phyloP scores from a whole-genome alignment of 2,113 vertebrate species.

The Percina caprodes region DNA sequence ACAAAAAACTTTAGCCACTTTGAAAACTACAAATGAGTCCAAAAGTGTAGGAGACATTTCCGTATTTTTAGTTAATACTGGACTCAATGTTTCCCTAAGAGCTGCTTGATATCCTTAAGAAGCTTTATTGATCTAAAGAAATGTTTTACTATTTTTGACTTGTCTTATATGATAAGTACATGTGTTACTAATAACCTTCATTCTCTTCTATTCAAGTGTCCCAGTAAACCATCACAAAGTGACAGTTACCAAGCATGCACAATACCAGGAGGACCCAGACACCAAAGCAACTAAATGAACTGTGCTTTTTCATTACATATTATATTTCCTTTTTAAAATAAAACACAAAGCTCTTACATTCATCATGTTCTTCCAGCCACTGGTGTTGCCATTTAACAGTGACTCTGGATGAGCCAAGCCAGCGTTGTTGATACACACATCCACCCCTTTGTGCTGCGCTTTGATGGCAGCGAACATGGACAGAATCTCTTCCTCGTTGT shows the following conservation, averaged over 20 bases:
- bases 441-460: constrained; percentile 86
- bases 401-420: constrained; percentile 87
- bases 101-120: too few species aligned
- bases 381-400: constrained; percentile 86
- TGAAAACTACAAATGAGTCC: not conserved
- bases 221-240: not conserved
- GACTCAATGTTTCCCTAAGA: not conserved
- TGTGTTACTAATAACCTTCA: too few species aligned
- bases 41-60: not conserved
- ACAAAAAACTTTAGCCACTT: not conserved
- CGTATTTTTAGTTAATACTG: not conserved
- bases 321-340: not conserved
- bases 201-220: not conserved
- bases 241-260: not conserved
- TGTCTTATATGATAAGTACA: not conserved
- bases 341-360: constrained; percentile 80
- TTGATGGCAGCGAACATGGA: constrained; percentile 91
- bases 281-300: not conserved
- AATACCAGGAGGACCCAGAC: not conserved
- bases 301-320: not conserved
- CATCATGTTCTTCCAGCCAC: constrained; percentile 90
- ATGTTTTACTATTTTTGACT: not conserved
- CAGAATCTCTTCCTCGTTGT: constrained; percentile 89
- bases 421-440: constrained; percentile 94
- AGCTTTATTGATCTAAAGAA: not conserved